Percentiles rank a stretch among this genome's conserved stretches.
Conservation (phyloP, 1,140 invertebrate species). For the Drosophila ficusphila region DNA sequence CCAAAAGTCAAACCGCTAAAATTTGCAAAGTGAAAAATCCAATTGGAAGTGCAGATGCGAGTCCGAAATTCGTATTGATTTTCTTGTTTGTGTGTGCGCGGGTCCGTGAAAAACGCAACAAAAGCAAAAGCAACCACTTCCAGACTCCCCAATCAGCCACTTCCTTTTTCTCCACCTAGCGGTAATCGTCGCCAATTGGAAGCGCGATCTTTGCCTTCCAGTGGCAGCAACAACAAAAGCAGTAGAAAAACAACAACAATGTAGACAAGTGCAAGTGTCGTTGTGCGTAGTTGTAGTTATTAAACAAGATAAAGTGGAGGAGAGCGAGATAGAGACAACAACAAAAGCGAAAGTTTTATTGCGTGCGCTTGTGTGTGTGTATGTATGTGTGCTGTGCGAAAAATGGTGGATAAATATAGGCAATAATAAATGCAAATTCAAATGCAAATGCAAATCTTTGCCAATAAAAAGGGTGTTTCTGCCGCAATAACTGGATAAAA, state of each 20-base stretch:
- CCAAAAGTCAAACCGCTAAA: constrained; percentile 1
- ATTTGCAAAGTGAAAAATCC: neutral
- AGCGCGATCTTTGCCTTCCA: constrained; percentile 17
- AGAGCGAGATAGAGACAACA: constrained; percentile 24
- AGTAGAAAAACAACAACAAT: constrained; percentile 59
- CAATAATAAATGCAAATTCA: constrained; percentile 37
- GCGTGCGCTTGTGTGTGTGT: constrained; percentile 3
- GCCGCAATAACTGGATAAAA: constrained; percentile 16
- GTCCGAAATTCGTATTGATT: constrained; percentile 64
- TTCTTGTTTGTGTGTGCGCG: constrained; percentile 51
- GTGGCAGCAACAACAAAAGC: constrained; percentile 48
- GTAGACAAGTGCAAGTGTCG: constrained; percentile 45
- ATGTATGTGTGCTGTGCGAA: constrained; percentile 31
- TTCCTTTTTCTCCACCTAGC: constrained; percentile 27
- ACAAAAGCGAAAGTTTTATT: constrained; percentile 68
- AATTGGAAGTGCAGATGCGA: neutral
- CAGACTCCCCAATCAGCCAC: constrained; percentile 29
- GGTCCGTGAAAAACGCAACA: constrained; percentile 32
- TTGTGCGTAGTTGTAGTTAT: constrained; percentile 44
- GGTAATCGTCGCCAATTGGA: constrained; percentile 22
- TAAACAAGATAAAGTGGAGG: constrained; percentile 37
- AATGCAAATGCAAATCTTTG: constrained; percentile 38
- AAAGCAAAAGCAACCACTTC: constrained; percentile 53
- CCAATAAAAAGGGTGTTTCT: constrained; percentile 42
- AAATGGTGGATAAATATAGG: constrained; percentile 55